Evolutionary conservation across 2,888 invertebrate species (phyloP), one percentile per base, ranked within the genome.

Genomic region (Plagiodera versicolora): DNA sequence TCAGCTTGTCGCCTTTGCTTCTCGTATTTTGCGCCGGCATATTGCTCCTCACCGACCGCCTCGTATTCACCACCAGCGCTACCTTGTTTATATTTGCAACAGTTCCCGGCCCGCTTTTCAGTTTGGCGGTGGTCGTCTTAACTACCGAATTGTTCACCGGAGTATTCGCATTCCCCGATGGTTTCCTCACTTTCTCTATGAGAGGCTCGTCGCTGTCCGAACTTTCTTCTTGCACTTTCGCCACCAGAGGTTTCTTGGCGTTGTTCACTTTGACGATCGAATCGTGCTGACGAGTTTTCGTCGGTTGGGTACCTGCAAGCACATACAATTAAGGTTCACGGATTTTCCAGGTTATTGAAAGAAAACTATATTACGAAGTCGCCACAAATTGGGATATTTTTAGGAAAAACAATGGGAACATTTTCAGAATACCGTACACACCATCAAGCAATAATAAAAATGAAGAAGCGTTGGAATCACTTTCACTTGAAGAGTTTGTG

Each of bases 191-290:
- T 81, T 91, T 85, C 70, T 89, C 88, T 67, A 90, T 89, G 61
- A 92, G 81, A 58, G 91, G 91, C 80, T 92, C 92, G 77, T 92
- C 92, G 66, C 88, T 89, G 74, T 92, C 92, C 53, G 91, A 91
- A 60, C 87, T 87, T 44, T 87, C 87, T 71, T 91, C 91, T 74
- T 73, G 64, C 59, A 65, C 65, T 63, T 65, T 61, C 19, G 39
- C 1, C 39, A 11, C 14, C 39, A 46, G 47, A 18, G 51, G 20
- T 67, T 71, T 78, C 72, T 72, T 54, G 2, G 55, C 68, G 72
- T 70, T 74, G 71, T 53, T 74, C 57, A 77, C 76, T 49, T 66
- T 67, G 10, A 16, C 51, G 10, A 50, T 24, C 3, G 24, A 14
- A 9, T 63, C 63, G 74, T 85, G 50, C 16, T 59, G 60, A 35